Evolutionary conservation across 2,888 invertebrate species (phyloP), one percentile per base, ranked within the genome.

Genomic region (Gortyna flavago): DNA sequence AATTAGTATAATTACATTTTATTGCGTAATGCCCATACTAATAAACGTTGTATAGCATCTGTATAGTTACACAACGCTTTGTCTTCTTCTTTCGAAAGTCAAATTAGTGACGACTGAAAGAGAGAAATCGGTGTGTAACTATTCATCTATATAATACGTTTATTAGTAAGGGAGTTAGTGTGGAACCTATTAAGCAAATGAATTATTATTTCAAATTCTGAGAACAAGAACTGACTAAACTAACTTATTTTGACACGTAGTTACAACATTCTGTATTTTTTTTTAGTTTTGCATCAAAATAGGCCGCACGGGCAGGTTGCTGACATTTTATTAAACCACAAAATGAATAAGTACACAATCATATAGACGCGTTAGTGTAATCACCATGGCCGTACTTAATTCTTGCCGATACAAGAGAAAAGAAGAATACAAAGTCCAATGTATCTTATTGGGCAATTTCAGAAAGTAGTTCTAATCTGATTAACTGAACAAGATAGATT

Each of bases 361-460:
- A 54, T 2, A 16, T 18, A 18, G 9, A 61, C 32, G 9, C 32
- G 21, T 35, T 62, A 0, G 35, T 11, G 11, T 35, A 35, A 11
- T 25, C 0, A 2, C 5, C 35, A 35, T 35, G 16, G 16, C 29
- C 1, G 16, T 25, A 2, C n/a, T 16, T 7, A 41, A 73, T 13
- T 44, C n/a, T 11, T 48, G 35, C 35, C 11, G 29, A 32, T 25
- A 38, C 18, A 32, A 32, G 9, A 64, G 29, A 25, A 77, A 66
- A 35, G 11, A 29, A 29, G 29, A 6, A 6, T 51, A 77, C 16
- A 66, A 61, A n/a, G 3, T 18, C 18, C 11, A 25, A 54, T 29
- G 11, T 73, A 59, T 38, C 11, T 65, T 65, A 79, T 64, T 68
- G 67, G 44, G 7, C 44, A 81, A 82, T 72, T 83, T 77, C 35